These are phyloP conservation scores for Atethmia centrago DNA, from an alignment of 2,888 invertebrate species.

Conservation along the genomic window DNA sequence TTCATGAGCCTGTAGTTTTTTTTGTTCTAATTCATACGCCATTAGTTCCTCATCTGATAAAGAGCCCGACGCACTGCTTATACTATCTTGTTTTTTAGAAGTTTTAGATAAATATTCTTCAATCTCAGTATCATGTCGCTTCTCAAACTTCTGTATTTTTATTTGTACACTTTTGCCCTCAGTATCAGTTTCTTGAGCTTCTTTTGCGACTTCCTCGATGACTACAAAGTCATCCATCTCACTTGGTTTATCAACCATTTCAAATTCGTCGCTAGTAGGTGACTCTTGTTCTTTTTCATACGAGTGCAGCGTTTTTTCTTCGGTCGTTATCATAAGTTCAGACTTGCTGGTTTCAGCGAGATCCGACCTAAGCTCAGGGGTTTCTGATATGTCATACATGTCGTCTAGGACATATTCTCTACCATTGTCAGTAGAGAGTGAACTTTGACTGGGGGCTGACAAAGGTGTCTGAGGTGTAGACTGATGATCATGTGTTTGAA, in stretches of 20 bases:
- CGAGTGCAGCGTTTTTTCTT: conserved; percentile 90
- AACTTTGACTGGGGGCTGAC: conserved; percentile 92
- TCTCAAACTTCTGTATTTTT: conserved; percentile 86
- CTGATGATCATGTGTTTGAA: conserved; percentile 89
- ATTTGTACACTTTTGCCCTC: conserved; percentile 96
- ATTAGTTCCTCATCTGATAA: conserved; percentile 91
- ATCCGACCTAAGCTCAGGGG: conserved; percentile 90
- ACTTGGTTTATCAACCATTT: conserved; percentile 96
- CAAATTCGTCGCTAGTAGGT: conserved; percentile 96
- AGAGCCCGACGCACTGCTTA: conserved; percentile 90
- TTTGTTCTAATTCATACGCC: conserved; percentile 93
- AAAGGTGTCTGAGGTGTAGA: conserved; percentile 91
- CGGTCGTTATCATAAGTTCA: conserved; percentile 91
- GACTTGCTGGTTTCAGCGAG: conserved; percentile 87
- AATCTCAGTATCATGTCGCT: conserved; percentile 93
- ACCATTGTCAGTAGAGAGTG: conserved; percentile 92
- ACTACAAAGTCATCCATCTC: conserved; percentile 97
- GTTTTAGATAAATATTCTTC: conserved; percentile 93
- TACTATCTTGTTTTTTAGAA: conserved; percentile 92
- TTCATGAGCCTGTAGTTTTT: conserved; percentile 86
- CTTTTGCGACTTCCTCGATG: conserved; percentile 96
- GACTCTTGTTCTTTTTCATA: conserved; percentile 92
- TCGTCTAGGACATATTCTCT: conserved; percentile 92
- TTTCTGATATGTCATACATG: conserved; percentile 90
- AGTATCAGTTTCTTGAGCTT: conserved; percentile 95